Evolutionary conservation across 2,113 vertebrate species (phyloP).

Genomic region (Taxidea taxus): DNA sequence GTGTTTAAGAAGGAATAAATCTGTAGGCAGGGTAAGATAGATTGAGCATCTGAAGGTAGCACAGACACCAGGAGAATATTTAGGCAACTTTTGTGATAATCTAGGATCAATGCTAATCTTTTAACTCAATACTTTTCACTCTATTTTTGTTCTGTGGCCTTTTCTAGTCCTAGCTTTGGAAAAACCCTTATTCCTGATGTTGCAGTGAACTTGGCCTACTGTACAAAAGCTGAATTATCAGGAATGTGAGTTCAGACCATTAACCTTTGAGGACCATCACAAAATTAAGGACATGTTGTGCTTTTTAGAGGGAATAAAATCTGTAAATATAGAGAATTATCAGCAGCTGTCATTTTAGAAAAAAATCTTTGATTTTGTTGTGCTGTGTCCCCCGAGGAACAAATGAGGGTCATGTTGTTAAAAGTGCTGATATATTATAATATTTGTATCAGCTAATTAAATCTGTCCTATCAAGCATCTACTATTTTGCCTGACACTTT

Average conservation of each 20-base stretch:
- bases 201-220: not conserved
- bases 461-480: slow-evolving; percentile 69
- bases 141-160: not conserved
- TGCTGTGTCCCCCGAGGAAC: slow-evolving; percentile 58
- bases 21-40: not conserved
- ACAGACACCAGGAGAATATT: not conserved
- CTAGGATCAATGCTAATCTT: slow-evolving; percentile 51
- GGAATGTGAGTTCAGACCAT: not conserved
- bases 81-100: slow-evolving; percentile 41
- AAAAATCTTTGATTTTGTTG: slow-evolving; percentile 65
- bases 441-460: slow-evolving; percentile 80
- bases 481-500: slow-evolving; percentile 39
- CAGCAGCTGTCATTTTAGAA: slow-evolving; percentile 66
- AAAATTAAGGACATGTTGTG: not conserved
- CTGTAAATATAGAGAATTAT: slow-evolving; percentile 34
- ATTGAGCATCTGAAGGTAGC: not conserved
- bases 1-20: not conserved
- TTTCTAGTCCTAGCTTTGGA: not conserved
- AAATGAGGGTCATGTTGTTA: slow-evolving; percentile 72
- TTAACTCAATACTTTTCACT: not conserved
- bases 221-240: slow-evolving; percentile 6
- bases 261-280: not conserved
- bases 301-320: not conserved
- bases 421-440: slow-evolving; percentile 68
- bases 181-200: slow-evolving; percentile 24